Base-by-base conservation (phyloP, 2,888 invertebrate species). In the Acanthosoma haemorrhoidale region DNA sequence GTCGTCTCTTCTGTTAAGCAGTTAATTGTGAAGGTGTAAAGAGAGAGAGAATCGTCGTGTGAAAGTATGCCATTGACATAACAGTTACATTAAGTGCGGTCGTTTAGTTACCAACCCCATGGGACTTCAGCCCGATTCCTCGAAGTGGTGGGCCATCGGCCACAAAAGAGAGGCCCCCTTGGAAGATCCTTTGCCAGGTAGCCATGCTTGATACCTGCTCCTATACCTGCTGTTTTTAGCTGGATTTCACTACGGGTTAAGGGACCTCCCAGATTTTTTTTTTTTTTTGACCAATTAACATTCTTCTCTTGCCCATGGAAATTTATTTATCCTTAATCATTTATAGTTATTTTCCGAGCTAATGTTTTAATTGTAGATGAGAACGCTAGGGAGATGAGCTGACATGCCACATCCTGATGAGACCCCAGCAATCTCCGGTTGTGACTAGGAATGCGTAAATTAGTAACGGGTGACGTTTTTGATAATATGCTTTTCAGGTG, bases 21-120 rank as follows among this genome's bases (percentile, higher is more conserved):
- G 25, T 51, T 51, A 51, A 51, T 51, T 51, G 51, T 51, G 51
- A 25, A 51, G 51, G 51, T 51, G 51, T 51, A 51, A 51, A 51
- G 51, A 25, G 51, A 18, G n/a, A n/a, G n/a, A 43, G 43, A 51
- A 25, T 21, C 5, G 29, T 25, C 25, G 51, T 51, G 51, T 51
- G 51, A 51, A 51, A 51, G 25, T 13, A 25, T 51, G 51, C 29
- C 51, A 51, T 51, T 51, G 51, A 51, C 51, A 51, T 25, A 38
- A 51, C 5, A n/a, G 21, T 5, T 13, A 2, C 9, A 32, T 32
- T 32, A 6, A 32, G 32, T 4, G 9, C 9, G 32, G 32, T 9
- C 32, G 32, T 6, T 6, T 4, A 32, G 32, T 4, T 32, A 4
- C 32, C 9, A 9, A 9, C 5, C n/a, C 21, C 11, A 4, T n/a